Percentiles rank a stretch among this genome's conserved stretches.
Conservation (phyloP, 2,888 invertebrate species). For the Eumacrocentrus americanus region DNA sequence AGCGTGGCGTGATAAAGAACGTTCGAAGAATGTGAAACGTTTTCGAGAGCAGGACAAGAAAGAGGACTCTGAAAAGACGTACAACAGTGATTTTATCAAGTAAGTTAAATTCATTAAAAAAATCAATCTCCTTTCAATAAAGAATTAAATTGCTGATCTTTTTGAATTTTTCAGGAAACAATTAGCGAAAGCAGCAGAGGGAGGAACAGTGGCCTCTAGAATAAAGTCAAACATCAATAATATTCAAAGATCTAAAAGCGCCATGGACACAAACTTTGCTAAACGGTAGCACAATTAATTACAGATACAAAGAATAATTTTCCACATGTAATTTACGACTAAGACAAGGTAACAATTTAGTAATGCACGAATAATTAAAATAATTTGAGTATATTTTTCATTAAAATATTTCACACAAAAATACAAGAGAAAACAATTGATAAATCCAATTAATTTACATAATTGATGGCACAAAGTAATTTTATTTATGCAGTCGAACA, state of each 20-base stretch:
- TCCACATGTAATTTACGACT: too few relatives aligned
- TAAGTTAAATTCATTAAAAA: slow-evolving; percentile 30
- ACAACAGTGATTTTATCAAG: slow-evolving; percentile 63
- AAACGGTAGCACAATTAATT: slow-evolving; percentile 65
- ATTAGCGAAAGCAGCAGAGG: slow-evolving; percentile 69
- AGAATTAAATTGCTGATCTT: slow-evolving; percentile 17
- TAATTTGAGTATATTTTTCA: background rate
- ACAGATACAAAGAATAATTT: too few relatives aligned
- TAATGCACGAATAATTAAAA: slow-evolving; percentile 1
- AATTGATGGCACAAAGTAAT: too few relatives aligned
- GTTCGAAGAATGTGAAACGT: slow-evolving; percentile 69
- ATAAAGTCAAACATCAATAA: slow-evolving; percentile 89
- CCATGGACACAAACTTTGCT: slow-evolving; percentile 87
- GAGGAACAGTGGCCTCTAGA: slow-evolving; percentile 79
- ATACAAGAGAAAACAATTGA: background rate
- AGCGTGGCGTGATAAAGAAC: slow-evolving; percentile 70
- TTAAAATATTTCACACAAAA: slow-evolving; percentile 31
- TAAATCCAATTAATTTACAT: background rate
- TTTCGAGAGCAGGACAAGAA: slow-evolving; percentile 68
- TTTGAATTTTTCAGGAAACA: slow-evolving; percentile 65
- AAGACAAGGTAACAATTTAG: too few relatives aligned
- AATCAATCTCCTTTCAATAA: background rate
- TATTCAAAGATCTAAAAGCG: slow-evolving; percentile 79
- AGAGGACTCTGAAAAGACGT: slow-evolving; percentile 62
- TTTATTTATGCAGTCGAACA: too few relatives aligned